Evolutionary conservation across 2,888 invertebrate genomes (phyloP).

Genomic region (Vesta saturnalis): DNA sequence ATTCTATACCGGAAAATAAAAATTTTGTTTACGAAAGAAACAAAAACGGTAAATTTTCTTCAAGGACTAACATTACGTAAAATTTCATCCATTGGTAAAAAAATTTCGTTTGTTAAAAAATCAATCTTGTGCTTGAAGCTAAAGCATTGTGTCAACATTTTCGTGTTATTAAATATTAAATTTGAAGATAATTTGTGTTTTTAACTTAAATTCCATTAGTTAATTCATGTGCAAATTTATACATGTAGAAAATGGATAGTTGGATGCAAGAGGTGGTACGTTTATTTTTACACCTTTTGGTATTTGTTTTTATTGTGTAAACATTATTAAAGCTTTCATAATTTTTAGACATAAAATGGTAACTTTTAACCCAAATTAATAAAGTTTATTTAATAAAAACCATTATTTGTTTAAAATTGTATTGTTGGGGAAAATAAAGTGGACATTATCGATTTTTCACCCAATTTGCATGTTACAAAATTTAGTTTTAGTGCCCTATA

Average conservation of each 20-base stretch:
- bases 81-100: neutral
- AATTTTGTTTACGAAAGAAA: neutral
- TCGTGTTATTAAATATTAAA: neutral
- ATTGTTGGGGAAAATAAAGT: no score
- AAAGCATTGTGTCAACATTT: neutral
- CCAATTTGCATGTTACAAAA: no score
- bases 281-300: constrained; percentile 26
- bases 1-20: neutral
- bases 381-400: no score
- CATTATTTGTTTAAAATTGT: no score
- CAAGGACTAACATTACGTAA: neutral
- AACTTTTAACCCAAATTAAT: no score
- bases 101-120: neutral
- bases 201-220: neutral
- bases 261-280: constrained; percentile 63
- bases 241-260: constrained; percentile 53
- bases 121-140: neutral
- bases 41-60: neutral
- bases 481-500: no score
- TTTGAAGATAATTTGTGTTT: neutral
- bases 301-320: neutral
- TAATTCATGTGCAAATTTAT: constrained; percentile 33
- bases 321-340: no score
- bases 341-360: no score
- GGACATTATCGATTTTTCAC: no score